Evolutionary conservation across 2,797 vertebrate species (phyloP), one percentile per base, ranked within the genome.

Genomic region (Lagorchestes hirsutus): DNA sequence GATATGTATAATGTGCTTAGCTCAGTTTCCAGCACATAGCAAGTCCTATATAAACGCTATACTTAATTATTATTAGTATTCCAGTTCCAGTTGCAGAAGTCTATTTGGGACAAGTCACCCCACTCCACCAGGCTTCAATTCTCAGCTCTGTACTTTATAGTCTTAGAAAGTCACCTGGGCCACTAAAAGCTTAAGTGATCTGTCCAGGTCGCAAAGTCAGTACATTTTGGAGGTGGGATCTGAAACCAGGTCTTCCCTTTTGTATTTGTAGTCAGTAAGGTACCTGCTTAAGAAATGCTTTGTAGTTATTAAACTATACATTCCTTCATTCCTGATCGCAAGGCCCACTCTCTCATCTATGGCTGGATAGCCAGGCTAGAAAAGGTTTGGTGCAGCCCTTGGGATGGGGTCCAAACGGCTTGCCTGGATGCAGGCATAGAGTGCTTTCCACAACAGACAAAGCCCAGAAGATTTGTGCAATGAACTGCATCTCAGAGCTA

Each of bases 361-460:
- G 2, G n/a, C 14, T 74, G 34, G 67, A 5, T 5, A 40, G n/a
- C 67, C 62, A 67, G 34, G 16, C 62, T 67, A 62, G 31, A 62
- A 12, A 2, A 31, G 29, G 11, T 67, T 34, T n/a, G 34, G 12
- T 67, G 34, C 0, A 16, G 40, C 16, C 67, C n/a, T 40, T 59
- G 58, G 10, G 12, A 31, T 59, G 58, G 58, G 11, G 58, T 59
- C 58, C n/a, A 40, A 22, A 74, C 5, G 91, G 40, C 55, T 94
- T 95, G 58, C 54, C 40, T 93, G 96, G 54, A 91, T 54, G 92
- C 95, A 67, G 95, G 13, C 27, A 55, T 94, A 74, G 10, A n/a
- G 97, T 97, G 40, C 52, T 90, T 97, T 58, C 95, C 40, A 46
- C 91, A 96, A 90, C 46, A 96, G 93, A 92, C 54, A 54, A 95